A percentile compares a stretch with the other conserved stretches of the same genome.
Evolutionary conservation across 2,888 invertebrate species (phyloP).

Genomic region (Caenorhabditis virilis): DNA sequence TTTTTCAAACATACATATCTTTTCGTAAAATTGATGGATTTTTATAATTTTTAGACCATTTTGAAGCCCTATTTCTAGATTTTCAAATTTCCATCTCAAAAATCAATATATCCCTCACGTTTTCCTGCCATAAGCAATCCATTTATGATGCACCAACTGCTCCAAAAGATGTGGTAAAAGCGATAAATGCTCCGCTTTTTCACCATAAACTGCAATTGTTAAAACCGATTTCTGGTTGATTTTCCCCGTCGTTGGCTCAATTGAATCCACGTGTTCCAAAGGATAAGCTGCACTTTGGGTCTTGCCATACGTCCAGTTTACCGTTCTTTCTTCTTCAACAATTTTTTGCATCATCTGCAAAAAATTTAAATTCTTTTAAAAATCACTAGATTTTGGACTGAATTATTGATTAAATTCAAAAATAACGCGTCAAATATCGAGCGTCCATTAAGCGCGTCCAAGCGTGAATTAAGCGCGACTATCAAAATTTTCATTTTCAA

Average conservation of each 20-base stretch:
- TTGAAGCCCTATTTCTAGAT: too few relatives aligned
- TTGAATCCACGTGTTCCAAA: constrained; percentile 84
- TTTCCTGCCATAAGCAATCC: constrained; percentile 81
- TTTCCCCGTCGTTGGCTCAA: constrained; percentile 85
- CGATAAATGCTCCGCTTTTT: constrained; percentile 52
- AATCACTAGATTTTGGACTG: too few relatives aligned
- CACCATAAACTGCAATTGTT: constrained; percentile 83
- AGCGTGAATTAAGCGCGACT: background rate
- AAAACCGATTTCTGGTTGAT: constrained; percentile 92
- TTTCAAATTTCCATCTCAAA: too few relatives aligned
- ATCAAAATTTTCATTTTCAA: background rate
- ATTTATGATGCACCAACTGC: constrained; percentile 79
- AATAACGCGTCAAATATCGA: too few relatives aligned
- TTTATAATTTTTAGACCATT: too few relatives aligned
- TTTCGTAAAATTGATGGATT: too few relatives aligned
- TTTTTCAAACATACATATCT: too few relatives aligned
- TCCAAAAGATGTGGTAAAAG: constrained; percentile 58
- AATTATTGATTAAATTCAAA: too few relatives aligned
- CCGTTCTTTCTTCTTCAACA: constrained; percentile 89
- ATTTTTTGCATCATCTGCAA: constrained; percentile 93
- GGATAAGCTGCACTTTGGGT: constrained; percentile 97
- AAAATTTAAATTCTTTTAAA: too few relatives aligned
- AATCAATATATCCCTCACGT: too few relatives aligned
- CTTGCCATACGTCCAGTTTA: constrained; percentile 91
- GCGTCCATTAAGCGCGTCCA: too few relatives aligned